Conservation (phyloP, 2,888 invertebrate species). For the Calameuta idolon region DNA sequence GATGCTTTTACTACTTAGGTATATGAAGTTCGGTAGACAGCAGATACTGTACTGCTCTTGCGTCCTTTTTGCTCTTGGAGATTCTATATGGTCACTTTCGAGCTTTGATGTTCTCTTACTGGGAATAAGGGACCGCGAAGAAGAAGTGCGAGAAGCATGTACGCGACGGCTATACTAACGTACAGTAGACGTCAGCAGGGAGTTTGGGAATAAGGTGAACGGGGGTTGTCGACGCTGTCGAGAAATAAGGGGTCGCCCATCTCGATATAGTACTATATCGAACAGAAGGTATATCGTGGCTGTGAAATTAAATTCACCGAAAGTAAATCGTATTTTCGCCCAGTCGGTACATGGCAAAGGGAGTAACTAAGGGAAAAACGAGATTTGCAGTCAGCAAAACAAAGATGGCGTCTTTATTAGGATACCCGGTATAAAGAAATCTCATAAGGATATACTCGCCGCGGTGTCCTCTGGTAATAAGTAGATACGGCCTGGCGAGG, state of each 20-base stretch:
- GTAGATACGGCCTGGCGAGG: neutral
- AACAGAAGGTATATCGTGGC: conserved; percentile 17
- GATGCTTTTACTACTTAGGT: neutral
- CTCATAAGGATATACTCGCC: neutral
- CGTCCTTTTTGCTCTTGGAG: neutral
- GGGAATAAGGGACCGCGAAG: too few relatives aligned
- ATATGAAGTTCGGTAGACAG: neutral
- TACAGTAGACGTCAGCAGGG: neutral
- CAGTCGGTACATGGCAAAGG: conserved; percentile 44
- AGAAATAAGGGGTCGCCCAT: neutral
- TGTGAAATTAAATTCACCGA: conserved; percentile 62
- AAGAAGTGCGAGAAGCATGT: neutral
- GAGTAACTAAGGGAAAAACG: conserved; percentile 61
- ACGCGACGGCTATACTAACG: neutral
- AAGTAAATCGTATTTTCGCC: conserved; percentile 58
- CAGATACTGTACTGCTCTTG: neutral
- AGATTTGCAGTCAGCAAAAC: conserved; percentile 27
- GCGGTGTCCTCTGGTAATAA: neutral
- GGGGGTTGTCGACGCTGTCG: neutral
- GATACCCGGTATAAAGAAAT: neutral
- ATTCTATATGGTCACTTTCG: neutral
- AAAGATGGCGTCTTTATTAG: neutral
- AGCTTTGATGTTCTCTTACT: too few relatives aligned
- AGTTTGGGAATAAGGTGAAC: neutral
- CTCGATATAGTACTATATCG: neutral